phyloP scores from a whole-genome alignment of 2,888 invertebrate species.

The Epiblema foenella region DNA sequence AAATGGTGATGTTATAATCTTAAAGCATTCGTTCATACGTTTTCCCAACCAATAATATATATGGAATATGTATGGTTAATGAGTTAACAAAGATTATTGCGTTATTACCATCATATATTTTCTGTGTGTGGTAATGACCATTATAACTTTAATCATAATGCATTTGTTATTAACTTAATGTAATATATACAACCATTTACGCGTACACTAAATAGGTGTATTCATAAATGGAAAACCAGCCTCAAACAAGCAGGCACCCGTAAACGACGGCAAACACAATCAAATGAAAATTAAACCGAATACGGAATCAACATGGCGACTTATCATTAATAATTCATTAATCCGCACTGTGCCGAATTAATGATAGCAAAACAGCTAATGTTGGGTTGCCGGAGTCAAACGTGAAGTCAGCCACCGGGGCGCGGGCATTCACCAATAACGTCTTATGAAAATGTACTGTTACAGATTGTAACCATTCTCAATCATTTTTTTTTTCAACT shows the following conservation, averaged over 20 bases:
- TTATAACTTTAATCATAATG: not conserved
- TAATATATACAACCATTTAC: slow-evolving; percentile 15
- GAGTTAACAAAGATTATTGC: not conserved
- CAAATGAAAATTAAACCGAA: slow-evolving; percentile 71
- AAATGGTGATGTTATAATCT: too few species aligned
- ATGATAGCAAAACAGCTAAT: slow-evolving; percentile 63
- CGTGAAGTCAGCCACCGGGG: not conserved
- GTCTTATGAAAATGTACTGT: not conserved
- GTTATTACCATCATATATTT: not conserved
- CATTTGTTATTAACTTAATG: slow-evolving; percentile 3
- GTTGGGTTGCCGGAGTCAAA: slow-evolving; percentile 16
- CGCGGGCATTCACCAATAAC: not conserved
- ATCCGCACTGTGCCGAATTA: slow-evolving; percentile 60
- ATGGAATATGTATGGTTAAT: not conserved
- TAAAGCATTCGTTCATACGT: too few species aligned
- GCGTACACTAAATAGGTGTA: not conserved
- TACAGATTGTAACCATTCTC: not conserved
- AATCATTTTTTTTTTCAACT: too few species aligned
- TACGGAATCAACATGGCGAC: slow-evolving; percentile 62
- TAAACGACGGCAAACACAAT: slow-evolving; percentile 53
- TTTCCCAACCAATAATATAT: not conserved
- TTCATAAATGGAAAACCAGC: slow-evolving; percentile 19
- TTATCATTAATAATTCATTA: slow-evolving; percentile 69
- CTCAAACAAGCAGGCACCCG: slow-evolving; percentile 26
- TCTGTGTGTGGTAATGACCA: not conserved